Conservation (phyloP, 1,140 invertebrate species). For the Battus philenor region DNA sequence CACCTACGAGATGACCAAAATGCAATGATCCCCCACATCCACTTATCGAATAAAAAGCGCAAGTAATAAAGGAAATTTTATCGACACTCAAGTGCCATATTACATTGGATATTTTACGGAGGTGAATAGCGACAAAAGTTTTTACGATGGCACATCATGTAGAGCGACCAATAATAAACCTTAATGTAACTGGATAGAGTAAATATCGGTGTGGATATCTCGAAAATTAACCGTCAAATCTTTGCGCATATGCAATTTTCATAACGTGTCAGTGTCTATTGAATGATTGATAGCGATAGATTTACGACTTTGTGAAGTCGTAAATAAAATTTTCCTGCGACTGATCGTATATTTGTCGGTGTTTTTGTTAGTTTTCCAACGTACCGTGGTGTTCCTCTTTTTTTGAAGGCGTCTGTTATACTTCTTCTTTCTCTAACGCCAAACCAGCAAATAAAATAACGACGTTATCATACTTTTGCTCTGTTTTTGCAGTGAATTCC, state of each 20-base stretch:
- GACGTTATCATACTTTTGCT: no score
- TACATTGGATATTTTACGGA: constrained; percentile 13
- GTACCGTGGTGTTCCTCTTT: constrained; percentile 6
- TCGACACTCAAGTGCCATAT: constrained; percentile 2
- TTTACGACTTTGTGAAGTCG: constrained; percentile 13
- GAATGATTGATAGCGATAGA: constrained; percentile 17
- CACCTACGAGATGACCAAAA: constrained; percentile 9
- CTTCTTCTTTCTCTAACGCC: no score
- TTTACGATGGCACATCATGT: neutral
- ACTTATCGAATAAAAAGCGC: constrained; percentile 1
- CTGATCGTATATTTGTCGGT: constrained; percentile 5
- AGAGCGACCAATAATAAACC: neutral
- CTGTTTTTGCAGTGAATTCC: no score
- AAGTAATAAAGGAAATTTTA: neutral
- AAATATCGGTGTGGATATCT: neutral
- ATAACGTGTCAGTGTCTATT: constrained; percentile 12
- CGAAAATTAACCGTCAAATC: constrained; percentile 11
- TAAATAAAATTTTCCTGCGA: constrained; percentile 15
- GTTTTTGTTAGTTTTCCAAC: constrained; percentile 10
- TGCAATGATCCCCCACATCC: constrained; percentile 4
- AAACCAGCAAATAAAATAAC: no score
- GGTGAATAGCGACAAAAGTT: constrained; percentile 14
- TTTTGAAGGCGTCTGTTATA: no score
- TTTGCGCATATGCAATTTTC: constrained; percentile 4
- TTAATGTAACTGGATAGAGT: neutral